These are phyloP conservation scores for Tinamus major DNA, from an alignment of 2,797 vertebrate species.

Conservation along the genomic window DNA sequence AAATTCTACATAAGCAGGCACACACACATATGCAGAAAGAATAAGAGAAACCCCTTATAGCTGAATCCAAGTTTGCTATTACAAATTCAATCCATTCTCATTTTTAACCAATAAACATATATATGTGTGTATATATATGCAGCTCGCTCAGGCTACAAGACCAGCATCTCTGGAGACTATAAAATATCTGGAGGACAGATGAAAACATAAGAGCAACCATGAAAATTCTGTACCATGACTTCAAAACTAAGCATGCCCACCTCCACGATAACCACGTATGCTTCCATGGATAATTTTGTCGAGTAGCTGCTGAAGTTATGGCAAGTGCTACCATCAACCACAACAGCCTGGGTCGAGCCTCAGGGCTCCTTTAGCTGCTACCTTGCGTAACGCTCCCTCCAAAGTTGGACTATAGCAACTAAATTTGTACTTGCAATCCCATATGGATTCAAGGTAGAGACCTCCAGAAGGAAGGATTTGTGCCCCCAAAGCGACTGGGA, in stretches of 20 bases:
- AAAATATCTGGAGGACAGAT: neutral
- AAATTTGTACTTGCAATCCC: neutral
- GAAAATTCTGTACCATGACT: neutral
- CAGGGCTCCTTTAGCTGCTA: neutral
- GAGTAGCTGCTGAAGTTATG: rapidly evolving
- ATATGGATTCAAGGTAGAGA: neutral
- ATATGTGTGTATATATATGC: rapidly evolving
- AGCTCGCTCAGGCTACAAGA: neutral
- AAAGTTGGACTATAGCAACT: neutral
- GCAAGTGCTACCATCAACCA: neutral
- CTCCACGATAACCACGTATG: neutral
- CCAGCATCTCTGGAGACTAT: neutral
- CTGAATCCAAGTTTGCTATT: neutral
- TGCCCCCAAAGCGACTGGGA: neutral
- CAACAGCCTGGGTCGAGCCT: neutral
- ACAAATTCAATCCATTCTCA: neutral
- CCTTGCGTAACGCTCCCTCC: rapidly evolving
- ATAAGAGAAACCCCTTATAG: neutral
- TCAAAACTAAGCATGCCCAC: neutral
- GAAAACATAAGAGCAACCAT: neutral
- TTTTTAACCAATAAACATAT: neutral
- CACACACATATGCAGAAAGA: neutral
- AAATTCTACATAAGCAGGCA: neutral
- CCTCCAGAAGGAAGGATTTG: neutral
- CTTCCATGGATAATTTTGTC: rapidly evolving